Conservation (phyloP, 2,888 invertebrate species). For the Hipparchia sbordonii region DNA sequence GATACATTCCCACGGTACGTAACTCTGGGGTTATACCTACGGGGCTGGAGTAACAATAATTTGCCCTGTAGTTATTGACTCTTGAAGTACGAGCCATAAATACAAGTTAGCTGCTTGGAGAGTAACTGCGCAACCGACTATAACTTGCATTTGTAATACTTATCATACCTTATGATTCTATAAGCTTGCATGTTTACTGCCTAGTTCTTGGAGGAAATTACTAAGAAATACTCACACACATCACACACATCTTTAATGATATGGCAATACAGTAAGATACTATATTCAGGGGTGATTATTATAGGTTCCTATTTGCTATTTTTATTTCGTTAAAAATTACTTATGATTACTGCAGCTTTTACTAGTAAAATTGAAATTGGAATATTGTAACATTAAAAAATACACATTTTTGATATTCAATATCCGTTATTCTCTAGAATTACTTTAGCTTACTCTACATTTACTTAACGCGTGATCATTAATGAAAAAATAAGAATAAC, state of each 20-base stretch:
- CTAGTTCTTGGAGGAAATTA: constrained; percentile 24
- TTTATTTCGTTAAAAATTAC: background rate
- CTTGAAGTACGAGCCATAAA: constrained; percentile 53
- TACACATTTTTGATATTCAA: background rate
- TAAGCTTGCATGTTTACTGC: constrained; percentile 37
- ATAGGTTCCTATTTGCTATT: no score
- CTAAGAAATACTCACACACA: constrained; percentile 8
- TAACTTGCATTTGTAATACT: constrained; percentile 40
- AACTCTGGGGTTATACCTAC: constrained; percentile 56
- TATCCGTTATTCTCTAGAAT: background rate
- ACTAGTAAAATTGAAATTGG: background rate
- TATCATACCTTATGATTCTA: constrained; percentile 39
- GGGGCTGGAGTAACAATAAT: constrained; percentile 61
- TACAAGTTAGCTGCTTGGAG: constrained; percentile 46
- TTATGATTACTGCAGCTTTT: no score
- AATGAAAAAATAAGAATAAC: constrained; percentile 26
- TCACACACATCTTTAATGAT: background rate
- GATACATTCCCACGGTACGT: constrained; percentile 67
- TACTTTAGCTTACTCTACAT: constrained; percentile 6
- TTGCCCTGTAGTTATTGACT: constrained; percentile 60
- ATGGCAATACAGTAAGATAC: background rate
- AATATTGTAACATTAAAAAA: background rate
- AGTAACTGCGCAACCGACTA: constrained; percentile 42
- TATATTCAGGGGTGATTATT: background rate
- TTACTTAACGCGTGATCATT: constrained; percentile 10